Evolutionary conservation across 2,888 invertebrate genomes (phyloP).

Genomic region (Aproaerema taeniolella): DNA sequence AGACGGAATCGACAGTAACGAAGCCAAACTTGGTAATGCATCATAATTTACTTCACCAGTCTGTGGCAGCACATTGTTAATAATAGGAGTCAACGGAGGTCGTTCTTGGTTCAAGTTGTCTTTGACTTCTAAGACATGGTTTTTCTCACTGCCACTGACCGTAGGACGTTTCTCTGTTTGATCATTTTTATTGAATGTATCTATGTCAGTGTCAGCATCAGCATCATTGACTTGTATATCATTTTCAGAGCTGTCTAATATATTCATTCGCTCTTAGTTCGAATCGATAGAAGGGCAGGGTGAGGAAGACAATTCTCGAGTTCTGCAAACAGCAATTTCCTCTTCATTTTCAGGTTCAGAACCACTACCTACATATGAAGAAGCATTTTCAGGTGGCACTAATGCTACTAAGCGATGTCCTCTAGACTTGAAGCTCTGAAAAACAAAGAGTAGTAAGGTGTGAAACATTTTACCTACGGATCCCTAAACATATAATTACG

Average conservation of each 20-base stretch:
- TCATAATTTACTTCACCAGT: conserved; percentile 3
- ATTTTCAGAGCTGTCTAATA: conserved; percentile 11
- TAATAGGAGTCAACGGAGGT: conserved; percentile 12
- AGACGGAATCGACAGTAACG: conserved; percentile 10
- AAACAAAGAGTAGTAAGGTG: too few relatives aligned
- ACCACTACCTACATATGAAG: too few relatives aligned
- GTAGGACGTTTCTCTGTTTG: neutral
- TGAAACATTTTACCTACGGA: too few relatives aligned
- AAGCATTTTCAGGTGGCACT: too few relatives aligned
- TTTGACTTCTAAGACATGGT: conserved; percentile 12
- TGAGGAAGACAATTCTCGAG: neutral
- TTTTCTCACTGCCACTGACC: neutral
- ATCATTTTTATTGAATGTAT: neutral
- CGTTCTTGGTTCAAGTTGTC: conserved; percentile 11
- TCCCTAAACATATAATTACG: too few relatives aligned
- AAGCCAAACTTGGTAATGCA: conserved; percentile 10
- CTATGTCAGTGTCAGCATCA: neutral
- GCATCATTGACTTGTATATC: neutral
- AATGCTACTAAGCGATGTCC: too few relatives aligned
- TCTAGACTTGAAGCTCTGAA: too few relatives aligned
- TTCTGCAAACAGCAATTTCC: neutral
- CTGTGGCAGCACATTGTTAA: conserved; percentile 14
- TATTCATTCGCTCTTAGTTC: conserved; percentile 7
- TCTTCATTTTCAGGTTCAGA: too few relatives aligned
- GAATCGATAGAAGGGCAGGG: conserved; percentile 10